Base-by-base conservation (phyloP, 1,140 invertebrate genomes). In the Andrena cerasifolii region DNA sequence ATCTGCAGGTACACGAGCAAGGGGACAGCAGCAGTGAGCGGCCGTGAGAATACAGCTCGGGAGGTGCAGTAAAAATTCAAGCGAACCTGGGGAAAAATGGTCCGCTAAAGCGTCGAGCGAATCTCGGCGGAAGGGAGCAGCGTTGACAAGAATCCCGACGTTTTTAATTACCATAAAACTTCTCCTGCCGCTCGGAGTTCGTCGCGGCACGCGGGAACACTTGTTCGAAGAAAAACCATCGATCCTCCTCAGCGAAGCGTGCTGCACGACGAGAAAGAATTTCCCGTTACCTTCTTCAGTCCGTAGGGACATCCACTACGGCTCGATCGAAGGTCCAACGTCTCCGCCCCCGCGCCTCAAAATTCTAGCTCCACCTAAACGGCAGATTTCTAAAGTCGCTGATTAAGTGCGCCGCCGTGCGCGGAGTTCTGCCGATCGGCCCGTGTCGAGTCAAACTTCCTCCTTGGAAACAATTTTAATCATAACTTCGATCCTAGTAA, bases 1-100 rank as follows among this genome's bases (percentile, higher is more conserved):
- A 76, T 76, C 53, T 49, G n/a, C 73, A 68, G 73, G 63, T 67
- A 75, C 36, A 21, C 26, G 54, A 59, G 21, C 8, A 4, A 40
- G 51, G 53, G 7, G 33, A 59, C 67, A 7, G 16, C 36, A 21
- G 6, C 36, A 47, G 14, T 2, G 26, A 12, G 18, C 7, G 26
- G 36, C 31, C 43, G 70, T 51, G 56, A n/a, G 56, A 72, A 26
- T 40, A 36, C 31, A 28, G 21, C 26, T 62, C 31, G 43, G 12
- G 28, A 10, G 16, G 7, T 6, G 21, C 3, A 0, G 16, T 12
- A 14, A 26, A 26, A n/a, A 54, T 54, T 14, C 21, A 10, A 36
- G 12, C 1, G 21, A 24, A 51, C 8, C 5, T n/a, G n/a, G n/a
- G 24, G n/a, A 21, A 51, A 8, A 8, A 51, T n/a, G 47, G 47